Evolutionary conservation across 2,888 invertebrate species (phyloP).

Genomic region (Pachymerium ferrugineum): DNA sequence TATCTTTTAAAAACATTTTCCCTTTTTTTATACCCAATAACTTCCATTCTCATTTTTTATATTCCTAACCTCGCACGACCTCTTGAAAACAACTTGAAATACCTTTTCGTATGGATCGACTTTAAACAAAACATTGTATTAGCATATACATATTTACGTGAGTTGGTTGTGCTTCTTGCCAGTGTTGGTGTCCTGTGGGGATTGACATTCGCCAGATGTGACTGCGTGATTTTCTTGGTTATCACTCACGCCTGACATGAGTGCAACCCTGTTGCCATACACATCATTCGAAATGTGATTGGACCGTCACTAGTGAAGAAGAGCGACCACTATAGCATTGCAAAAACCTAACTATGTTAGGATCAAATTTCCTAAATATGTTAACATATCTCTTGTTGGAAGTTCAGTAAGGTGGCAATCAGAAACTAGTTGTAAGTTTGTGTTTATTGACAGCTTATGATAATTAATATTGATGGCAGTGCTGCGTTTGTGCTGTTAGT

Average conservation of each 20-base stretch:
- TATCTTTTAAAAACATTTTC: background rate
- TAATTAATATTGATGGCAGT: conserved; percentile 9
- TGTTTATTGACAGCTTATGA: conserved; percentile 18
- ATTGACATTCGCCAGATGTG: conserved; percentile 18
- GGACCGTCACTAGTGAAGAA: background rate
- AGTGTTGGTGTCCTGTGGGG: conserved; percentile 9
- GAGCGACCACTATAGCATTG: background rate
- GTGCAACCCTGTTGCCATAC: conserved; percentile 22
- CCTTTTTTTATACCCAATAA: background rate
- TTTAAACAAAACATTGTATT: background rate
- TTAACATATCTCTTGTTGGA: background rate
- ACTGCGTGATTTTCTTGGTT: conserved; percentile 27
- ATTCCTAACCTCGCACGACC: background rate
- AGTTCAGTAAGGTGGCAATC: background rate
- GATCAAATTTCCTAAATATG: background rate
- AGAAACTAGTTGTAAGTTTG: background rate
- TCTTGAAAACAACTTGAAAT: background rate
- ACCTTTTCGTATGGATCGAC: background rate
- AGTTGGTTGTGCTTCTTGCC: background rate
- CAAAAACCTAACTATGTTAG: conserved; percentile 1
- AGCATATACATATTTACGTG: conserved; percentile 24
- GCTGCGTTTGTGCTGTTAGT: background rate
- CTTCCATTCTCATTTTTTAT: background rate
- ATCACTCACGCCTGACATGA: conserved; percentile 27
- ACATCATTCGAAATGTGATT: conserved; percentile 16